These are phyloP conservation scores for Drosophila putrida DNA, from an alignment of 2,888 invertebrate species.

Conservation along the genomic window DNA sequence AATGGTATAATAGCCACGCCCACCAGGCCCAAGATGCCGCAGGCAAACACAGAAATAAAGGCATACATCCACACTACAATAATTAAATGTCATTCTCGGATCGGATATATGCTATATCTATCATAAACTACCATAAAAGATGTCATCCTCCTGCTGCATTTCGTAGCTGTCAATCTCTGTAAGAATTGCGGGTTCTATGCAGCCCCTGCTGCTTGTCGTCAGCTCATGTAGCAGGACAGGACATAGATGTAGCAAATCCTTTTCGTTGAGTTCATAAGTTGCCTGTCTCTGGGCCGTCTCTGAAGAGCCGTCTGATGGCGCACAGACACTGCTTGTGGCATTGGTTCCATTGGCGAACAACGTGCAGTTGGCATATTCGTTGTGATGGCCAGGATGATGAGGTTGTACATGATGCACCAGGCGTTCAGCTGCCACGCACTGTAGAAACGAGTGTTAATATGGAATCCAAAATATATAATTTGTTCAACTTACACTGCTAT, in stretches of 20 bases:
- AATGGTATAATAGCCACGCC: constrained; percentile 96
- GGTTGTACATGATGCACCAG: constrained; percentile 78
- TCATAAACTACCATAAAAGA: constrained; percentile 36
- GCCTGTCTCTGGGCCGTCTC: background rate
- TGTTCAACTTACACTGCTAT: constrained; percentile 55
- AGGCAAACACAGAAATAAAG: constrained; percentile 91
- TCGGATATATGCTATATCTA: too few relatives aligned
- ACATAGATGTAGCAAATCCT: constrained; percentile 86
- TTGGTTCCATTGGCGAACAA: constrained; percentile 36
- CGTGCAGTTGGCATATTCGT: constrained; percentile 58
- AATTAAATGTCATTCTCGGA: background rate
- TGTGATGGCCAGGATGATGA: constrained; percentile 55
- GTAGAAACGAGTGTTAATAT: background rate
- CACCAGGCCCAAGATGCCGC: constrained; percentile 94
- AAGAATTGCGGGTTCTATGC: constrained; percentile 86
- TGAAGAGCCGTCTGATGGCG: constrained; percentile 26
- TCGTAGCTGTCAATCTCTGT: constrained; percentile 66
- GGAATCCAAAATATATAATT: background rate
- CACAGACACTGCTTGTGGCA: constrained; percentile 50
- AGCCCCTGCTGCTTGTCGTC: constrained; percentile 87
- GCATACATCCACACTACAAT: constrained; percentile 93
- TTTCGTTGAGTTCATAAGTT: constrained; percentile 66
- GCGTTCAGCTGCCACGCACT: constrained; percentile 75
- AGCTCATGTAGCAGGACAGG: constrained; percentile 90
- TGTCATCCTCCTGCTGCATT: constrained; percentile 38